Base-by-base conservation (phyloP, 2,113 vertebrate genomes). In the Oncorhynchus keta region DNA sequence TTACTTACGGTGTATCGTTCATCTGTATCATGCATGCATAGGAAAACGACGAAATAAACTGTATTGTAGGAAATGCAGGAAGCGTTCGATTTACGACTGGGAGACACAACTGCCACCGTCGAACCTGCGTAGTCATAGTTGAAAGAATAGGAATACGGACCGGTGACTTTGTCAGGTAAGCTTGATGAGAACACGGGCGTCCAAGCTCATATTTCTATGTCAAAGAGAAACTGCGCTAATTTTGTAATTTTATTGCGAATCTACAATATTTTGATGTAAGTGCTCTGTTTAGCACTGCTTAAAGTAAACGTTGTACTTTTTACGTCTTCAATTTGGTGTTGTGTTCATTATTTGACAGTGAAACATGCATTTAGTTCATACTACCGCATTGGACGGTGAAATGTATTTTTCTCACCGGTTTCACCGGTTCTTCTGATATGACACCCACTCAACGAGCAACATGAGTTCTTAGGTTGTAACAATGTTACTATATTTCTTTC, bases 111-210 rank as follows among this genome's bases (percentile, higher is more conserved):
- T 88, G 84, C 70, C 39, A 65, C 28, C 71, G 5, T 0, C 66
- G 48, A 79, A 81, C 84, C 72, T 88, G 85, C 84, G 81, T 76
- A 81, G 86, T 89, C 83, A 81, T 80, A 81, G 80, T 84, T 91
- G 81, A 74, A 85, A 55, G 16, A 55, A 16, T 55, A 89, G 88
- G 89, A 30, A 16, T 3, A 67, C 65, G 5, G 85, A 85, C 75
- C 82, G 62, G 84, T 86, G 81, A 90, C 85, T 79, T 90, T 55
- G 16, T 16, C 14, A 84, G 90, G 39, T 45, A n/a, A 91, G 89
- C 87, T 90, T 35, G 86, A 81, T 39, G 1, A 22, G 11, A 4
- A 39, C 9, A 69, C 11, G 8, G 5, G 8, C 7, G 39, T 45
- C 39, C 20, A n/a, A 39, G 16, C 2, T 28, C 16, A 35, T n/a